Evolutionary conservation across 2,113 vertebrate species (phyloP), one percentile per base, ranked within the genome.

Genomic region (Engystomops pustulosus): DNA sequence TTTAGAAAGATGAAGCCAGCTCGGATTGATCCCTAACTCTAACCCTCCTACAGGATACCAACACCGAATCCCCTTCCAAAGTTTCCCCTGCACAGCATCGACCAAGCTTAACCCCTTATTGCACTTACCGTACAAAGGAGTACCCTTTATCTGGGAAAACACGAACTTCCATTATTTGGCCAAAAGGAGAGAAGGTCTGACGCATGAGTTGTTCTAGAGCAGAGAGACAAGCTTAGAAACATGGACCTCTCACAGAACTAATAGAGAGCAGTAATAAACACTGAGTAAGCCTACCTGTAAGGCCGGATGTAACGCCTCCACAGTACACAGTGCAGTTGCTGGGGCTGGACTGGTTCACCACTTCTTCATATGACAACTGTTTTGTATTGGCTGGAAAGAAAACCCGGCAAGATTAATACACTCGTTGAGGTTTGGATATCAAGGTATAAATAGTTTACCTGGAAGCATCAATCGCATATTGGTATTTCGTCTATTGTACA

Each of bases 121-220:
- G 27, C 81, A 11, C 93, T 1, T 92, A 98, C 98, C 98, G 94
- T 88, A 99, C 93, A 76, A 99, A 99, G 60, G 98, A 99, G 90
- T 99, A 99, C 53, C 98, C 98, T 94, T 99, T 99, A 90, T 99
- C 98, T 0, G 97, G 98, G 89, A 99, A 99, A 88, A 99, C 97
- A 85, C 98, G 88, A 86, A 99, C 96, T 89, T 99, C 98, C 97
- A 99, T 94, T 89, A 99, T 98, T 92, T 97, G 97, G 80, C 98
- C 98, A 75, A 99, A 99, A 6, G 95, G 95, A 23, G 97, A 97
- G 89, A 99, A 99, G 55, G 98, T 98, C 94, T 98, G 97, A 88
- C 98, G 96, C 98, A 99, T 99, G 76, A 99, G 93, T 94, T 99
- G 97, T 87, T 99, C 98, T 99, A 91, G 88, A 68, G 77, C 17